A percentile compares a stretch with the other conserved stretches of the same genome.
These are phyloP conservation scores for Zhuqinia jingwanae DNA, from an alignment of 2,888 invertebrate genomes.

Conservation along the genomic window DNA sequence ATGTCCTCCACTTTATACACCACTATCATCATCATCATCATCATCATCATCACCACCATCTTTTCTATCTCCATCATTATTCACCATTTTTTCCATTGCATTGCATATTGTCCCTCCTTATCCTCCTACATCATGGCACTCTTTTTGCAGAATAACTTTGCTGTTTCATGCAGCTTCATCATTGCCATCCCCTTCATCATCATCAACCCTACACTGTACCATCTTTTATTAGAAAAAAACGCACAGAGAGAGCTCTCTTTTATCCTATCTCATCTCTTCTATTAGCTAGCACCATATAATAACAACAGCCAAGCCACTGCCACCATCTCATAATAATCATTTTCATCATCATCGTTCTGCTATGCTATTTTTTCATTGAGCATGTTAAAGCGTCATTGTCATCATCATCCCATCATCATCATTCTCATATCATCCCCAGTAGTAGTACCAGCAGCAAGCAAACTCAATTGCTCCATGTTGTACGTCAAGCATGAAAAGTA, in stretches of 20 bases:
- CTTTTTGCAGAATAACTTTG: conserved; percentile 12
- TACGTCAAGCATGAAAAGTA: conserved; percentile 20
- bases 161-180: conserved; percentile 11
- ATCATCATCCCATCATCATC: too few relatives aligned
- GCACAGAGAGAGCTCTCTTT: too few relatives aligned
- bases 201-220: background rate
- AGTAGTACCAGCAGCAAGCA: background rate
- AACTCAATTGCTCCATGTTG: conserved; percentile 11
- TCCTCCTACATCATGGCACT: conserved; percentile 39
- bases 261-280: too few relatives aligned
- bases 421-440: background rate
- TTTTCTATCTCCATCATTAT: conserved; percentile 2
- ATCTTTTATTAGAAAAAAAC: too few relatives aligned
- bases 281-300: background rate
- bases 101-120: conserved; percentile 14
- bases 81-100: conserved; percentile 40
- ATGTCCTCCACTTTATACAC: conserved; percentile 13
- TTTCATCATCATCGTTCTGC: background rate
- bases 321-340: conserved; percentile 8
- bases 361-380: conserved; percentile 28
- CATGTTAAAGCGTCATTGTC: conserved; percentile 17
- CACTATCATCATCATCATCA: background rate
- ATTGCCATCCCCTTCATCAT: background rate
- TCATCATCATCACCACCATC: background rate
- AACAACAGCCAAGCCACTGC: background rate